Percentiles rank a stretch among this genome's conserved stretches.
Evolutionary conservation across 1,140 invertebrate genomes (phyloP).

Genomic region (Spodoptera frugiperda): DNA sequence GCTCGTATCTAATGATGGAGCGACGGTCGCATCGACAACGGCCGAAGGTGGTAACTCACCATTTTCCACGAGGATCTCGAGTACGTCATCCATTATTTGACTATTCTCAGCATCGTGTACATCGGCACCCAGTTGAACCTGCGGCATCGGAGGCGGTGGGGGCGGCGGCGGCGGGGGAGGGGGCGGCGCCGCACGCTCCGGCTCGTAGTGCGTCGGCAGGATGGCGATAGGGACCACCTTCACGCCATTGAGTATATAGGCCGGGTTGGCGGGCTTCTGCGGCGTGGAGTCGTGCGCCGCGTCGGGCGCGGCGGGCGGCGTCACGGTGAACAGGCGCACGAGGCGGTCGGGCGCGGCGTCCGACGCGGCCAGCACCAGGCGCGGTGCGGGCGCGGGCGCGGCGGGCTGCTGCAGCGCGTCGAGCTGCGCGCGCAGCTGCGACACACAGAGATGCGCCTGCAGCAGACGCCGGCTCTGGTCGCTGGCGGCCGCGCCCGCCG

Average conservation of each 20-base stretch:
- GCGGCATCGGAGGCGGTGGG: constrained; percentile 84
- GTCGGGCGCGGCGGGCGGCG: constrained; percentile 61
- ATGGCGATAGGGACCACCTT: constrained; percentile 85
- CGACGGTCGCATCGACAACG: constrained; percentile 77
- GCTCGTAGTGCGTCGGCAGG: constrained; percentile 76
- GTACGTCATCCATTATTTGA: constrained; percentile 96
- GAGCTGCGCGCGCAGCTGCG: constrained; percentile 75
- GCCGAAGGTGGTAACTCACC: constrained; percentile 96
- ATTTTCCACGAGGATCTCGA: constrained; percentile 98
- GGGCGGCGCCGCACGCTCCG: constrained; percentile 84
- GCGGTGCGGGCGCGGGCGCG: constrained; percentile 63
- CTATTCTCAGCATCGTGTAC: constrained; percentile 78
- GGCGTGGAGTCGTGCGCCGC: constrained; percentile 52
- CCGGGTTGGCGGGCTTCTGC: constrained; percentile 64
- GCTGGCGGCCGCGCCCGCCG: constrained; percentile 77
- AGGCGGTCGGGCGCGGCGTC: constrained; percentile 69
- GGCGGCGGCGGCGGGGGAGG: constrained; percentile 72
- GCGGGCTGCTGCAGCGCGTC: constrained; percentile 64
- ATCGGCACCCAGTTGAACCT: constrained; percentile 70
- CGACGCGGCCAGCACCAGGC: constrained; percentile 68
- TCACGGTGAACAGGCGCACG: constrained; percentile 73
- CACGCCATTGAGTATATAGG: constrained; percentile 81
- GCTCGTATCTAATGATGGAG: constrained; percentile 60
- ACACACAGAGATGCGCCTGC: constrained; percentile 84
- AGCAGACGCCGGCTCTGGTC: constrained; percentile 85